Evolutionary conservation across 1,140 invertebrate genomes (phyloP), one percentile per base, ranked within the genome.

Genomic region (Philopotamus ludificatus): DNA sequence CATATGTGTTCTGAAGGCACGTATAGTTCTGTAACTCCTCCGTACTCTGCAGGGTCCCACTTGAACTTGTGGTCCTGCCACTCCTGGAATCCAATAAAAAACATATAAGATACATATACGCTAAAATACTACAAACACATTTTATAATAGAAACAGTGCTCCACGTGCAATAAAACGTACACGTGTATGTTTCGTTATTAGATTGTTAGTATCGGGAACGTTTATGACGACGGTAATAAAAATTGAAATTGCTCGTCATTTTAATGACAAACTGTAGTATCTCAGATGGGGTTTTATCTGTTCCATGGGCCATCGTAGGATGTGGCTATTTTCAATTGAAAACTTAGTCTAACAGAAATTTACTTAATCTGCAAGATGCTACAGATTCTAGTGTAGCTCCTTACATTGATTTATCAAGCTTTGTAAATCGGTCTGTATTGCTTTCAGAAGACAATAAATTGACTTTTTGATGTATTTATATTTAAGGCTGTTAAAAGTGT

Each of bases 1-100:
- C 93, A 95, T 73, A 95, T 94, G 75, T 94, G 91, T 79, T 95
- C 93, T 4, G 92, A 93, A 10, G 93, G 93, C 45, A 95, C 92
- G 76, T 95, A 94, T 39, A 95, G 84, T 77, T 95, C 92, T 3
- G 87, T 92, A 23, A 98, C 93, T 7, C 94, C 95, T 0, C 95
- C 96, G 76, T 98, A 98, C 74, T 98, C 94, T 42, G 84, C 79
- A 1, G 95, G 95, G 79, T 98, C 91, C 96, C 96, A 99, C 74
- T 87, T 87, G 75, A 98, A 92, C 82, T 98, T 98, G 82, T 97
- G 93, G 81, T 99, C 96, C 71, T 91, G 87, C 95, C 95, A 98
- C 84, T 94, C 92, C 91, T 94, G 74, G 16, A 78, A 74, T 20
- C 21, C 12, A 34, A 60, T 34, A 58, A 57, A n/a, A 57, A 28